Evolutionary conservation across 2,797 vertebrate species (phyloP).

Genomic region (Darevskia nairensis): DNA sequence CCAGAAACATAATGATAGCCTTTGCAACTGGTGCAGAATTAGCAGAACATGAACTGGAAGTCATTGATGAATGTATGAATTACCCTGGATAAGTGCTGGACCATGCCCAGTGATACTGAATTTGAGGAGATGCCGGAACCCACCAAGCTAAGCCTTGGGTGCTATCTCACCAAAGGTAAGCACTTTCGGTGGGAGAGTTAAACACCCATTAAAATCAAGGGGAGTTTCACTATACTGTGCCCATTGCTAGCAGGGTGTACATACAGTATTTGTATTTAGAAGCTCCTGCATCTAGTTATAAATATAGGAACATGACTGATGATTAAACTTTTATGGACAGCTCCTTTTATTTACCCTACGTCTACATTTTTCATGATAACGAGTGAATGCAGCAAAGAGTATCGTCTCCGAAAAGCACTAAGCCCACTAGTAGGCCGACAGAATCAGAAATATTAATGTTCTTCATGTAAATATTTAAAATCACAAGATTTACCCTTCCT

Average conservation of each 20-base stretch:
- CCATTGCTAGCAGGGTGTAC: constrained; percentile 7
- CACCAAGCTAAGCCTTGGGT: neutral
- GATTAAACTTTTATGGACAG: constrained; percentile 34
- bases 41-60: no score
- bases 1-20: no score
- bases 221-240: neutral
- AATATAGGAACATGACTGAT: neutral
- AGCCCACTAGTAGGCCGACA: constrained; percentile 7
- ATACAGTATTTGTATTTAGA: constrained; percentile 1
- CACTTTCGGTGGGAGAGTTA: neutral
- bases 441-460: constrained; percentile 46
- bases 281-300: neutral
- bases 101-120: neutral
- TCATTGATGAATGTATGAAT: no score
- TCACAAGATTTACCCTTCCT: neutral
- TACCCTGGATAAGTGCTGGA: neutral
- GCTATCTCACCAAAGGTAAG: neutral
- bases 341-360: constrained; percentile 10
- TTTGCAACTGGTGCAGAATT: no score
- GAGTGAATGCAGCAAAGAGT: constrained; percentile 2
- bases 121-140: neutral
- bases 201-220: neutral
- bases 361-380: constrained; percentile 39
- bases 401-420: constrained; percentile 31
- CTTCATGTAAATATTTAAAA: constrained; percentile 23